Conservation (phyloP, 2,113 vertebrate species). For the Pholis gunnellus region DNA sequence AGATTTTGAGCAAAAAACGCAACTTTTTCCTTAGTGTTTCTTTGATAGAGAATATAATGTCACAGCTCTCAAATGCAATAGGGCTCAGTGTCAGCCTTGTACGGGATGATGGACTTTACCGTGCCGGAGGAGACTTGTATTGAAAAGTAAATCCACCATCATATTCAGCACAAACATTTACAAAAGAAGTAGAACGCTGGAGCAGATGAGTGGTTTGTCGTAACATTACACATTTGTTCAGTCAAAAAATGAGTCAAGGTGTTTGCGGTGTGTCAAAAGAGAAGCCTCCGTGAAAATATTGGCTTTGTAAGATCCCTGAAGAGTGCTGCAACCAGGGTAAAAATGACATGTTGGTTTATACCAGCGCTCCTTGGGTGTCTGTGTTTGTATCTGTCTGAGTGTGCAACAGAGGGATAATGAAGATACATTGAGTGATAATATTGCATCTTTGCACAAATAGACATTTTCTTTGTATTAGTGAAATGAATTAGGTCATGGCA, state of each 20-base stretch:
- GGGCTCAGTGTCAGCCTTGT: slow-evolving; percentile 43
- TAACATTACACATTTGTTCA: slow-evolving; percentile 69
- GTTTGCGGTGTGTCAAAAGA: slow-evolving; percentile 39
- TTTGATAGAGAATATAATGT: slow-evolving; percentile 39
- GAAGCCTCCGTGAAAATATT: slow-evolving; percentile 55
- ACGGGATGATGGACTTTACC: slow-evolving; percentile 46
- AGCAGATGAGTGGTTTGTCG: slow-evolving; percentile 64
- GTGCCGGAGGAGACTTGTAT: slow-evolving; percentile 30
- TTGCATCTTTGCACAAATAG: rapidly evolving
- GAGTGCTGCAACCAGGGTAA: slow-evolving; percentile 47
- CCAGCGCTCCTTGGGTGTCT: slow-evolving; percentile 5
- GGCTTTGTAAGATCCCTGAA: slow-evolving; percentile 64
- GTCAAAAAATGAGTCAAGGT: slow-evolving; percentile 59
- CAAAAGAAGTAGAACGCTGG: slow-evolving; percentile 67
- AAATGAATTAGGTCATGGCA: not conserved
- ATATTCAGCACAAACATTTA: slow-evolving; percentile 64
- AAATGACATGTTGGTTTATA: slow-evolving; percentile 58
- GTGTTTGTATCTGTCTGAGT: slow-evolving; percentile 20
- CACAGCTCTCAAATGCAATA: slow-evolving; percentile 37
- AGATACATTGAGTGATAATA: slow-evolving; percentile 1
- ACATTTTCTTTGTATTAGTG: not conserved
- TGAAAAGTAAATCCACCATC: slow-evolving; percentile 69
- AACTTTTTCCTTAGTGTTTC: slow-evolving; percentile 20
- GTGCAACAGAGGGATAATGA: slow-evolving; percentile 12
- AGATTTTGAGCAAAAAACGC: slow-evolving; percentile 21